phyloP scores from a whole-genome alignment of 2,888 invertebrate species.

The Apantesis nais region DNA sequence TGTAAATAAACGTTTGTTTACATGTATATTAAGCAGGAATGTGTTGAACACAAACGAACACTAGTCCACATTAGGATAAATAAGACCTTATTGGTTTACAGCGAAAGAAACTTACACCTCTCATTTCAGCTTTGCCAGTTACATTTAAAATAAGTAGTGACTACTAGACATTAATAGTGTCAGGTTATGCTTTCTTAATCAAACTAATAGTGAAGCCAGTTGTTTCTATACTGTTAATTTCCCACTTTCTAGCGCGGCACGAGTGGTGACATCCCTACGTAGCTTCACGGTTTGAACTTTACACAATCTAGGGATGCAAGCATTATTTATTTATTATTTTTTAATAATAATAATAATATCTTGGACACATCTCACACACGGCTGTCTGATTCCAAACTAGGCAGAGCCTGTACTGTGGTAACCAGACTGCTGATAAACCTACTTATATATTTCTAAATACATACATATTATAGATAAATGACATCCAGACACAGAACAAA shows the following conservation, averaged over 20 bases:
- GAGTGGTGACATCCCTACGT: background rate
- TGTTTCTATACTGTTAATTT: slow-evolving; percentile 22
- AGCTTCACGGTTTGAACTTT: slow-evolving; percentile 5
- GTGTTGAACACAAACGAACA: no score
- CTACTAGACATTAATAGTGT: slow-evolving; percentile 9
- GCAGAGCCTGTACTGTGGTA: no score
- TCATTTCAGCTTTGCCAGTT: background rate
- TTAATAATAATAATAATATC: no score
- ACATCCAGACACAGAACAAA: no score
- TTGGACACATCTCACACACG: no score
- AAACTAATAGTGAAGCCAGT: slow-evolving; percentile 37
- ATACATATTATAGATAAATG: no score
- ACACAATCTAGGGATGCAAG: background rate
- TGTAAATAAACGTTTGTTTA: no score
- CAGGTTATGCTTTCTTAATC: slow-evolving; percentile 43
- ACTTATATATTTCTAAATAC: no score
- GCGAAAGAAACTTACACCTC: background rate
- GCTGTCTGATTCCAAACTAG: no score
- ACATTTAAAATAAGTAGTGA: slow-evolving; percentile 20
- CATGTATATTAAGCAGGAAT: no score
- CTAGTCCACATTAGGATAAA: background rate
- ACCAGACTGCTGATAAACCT: no score
- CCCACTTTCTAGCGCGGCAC: slow-evolving; percentile 13
- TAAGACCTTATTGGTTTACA: background rate
- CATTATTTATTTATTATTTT: no score